Base-by-base conservation (phyloP, 2,113 vertebrate species). In the Rattus rattus region DNA sequence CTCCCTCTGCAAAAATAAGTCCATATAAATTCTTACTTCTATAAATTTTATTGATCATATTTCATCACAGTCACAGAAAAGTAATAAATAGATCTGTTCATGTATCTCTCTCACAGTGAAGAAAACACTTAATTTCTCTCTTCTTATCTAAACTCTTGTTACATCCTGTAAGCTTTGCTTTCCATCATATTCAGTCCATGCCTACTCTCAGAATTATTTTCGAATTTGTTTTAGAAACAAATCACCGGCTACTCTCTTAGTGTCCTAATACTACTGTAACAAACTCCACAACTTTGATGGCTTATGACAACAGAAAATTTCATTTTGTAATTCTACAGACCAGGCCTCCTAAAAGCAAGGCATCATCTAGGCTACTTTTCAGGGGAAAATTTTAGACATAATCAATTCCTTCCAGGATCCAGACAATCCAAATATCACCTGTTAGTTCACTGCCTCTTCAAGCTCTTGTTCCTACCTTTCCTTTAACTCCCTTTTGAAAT, bases 201-300 rank as follows among this genome's bases (percentile, higher is more conserved):
- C 9, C 59, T 30, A 5, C 17, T 94, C 8, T 89, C 39, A 7
- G 39, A 43, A 22, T 90, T n/a, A 87, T 49, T 61, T 94, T 73
- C 86, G 52, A 92, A 86, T 93, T 54, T 80, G 77, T 36, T 61
- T 81, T 28, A 63, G 83, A 85, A 96, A 86, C 4, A 75, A 88
- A 59, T 24, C 5, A 22, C 22, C 52, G 54, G 7, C 20, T 47
- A 59, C 1, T 63, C 1, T 79, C 2, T 79, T 85, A 33, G 16
- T 54, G 17, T 39, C 28, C 43, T 92, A 54, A 33, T 54, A 22
- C n/a, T 94, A 59, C 36, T 73, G 0, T 59, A 77, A 84, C 54
- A 93, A 91, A 67, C 47, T 13, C n/a, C 47, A 43, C 6, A 59
- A 83, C 72, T 22, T 16, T 49, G 49, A 36, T 63, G 28, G 4